phyloP scores from a whole-genome alignment of 2,113 vertebrate genomes.

The Albula goreensis region DNA sequence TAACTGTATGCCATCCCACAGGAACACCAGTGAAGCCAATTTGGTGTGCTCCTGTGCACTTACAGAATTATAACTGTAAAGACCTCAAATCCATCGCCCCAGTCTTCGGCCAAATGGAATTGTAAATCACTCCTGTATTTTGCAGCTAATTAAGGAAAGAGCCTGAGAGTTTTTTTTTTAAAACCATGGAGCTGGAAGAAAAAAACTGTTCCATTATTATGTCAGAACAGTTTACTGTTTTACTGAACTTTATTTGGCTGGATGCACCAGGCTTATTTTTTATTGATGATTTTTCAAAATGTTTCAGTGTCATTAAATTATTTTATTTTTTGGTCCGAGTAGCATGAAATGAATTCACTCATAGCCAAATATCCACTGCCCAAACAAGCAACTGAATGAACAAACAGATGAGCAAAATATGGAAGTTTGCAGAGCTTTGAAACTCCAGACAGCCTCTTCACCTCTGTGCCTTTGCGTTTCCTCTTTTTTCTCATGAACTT shows the following conservation, averaged over 20 bases:
- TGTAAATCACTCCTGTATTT: constrained; percentile 63
- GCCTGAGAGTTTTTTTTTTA: constrained; percentile 46
- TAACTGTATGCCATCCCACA: constrained; percentile 49
- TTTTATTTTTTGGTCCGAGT: constrained; percentile 41
- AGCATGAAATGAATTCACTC: constrained; percentile 39
- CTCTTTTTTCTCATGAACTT: not conserved
- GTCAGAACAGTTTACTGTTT: constrained; percentile 60
- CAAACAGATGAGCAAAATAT: not conserved
- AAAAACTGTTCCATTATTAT: constrained; percentile 61
- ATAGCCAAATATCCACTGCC: not conserved
- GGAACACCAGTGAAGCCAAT: constrained; percentile 56
- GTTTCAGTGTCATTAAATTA: constrained; percentile 48
- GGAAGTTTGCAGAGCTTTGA: not conserved
- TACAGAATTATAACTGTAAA: constrained; percentile 59
- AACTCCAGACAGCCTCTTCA: not conserved
- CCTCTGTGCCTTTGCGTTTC: not conserved
- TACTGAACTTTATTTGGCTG: constrained; percentile 36
- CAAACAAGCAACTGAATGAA: not conserved
- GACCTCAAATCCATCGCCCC: constrained; percentile 56
- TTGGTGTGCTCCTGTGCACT: constrained; percentile 52
- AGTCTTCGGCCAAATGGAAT: constrained; percentile 57
- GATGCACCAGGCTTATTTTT: constrained; percentile 36
- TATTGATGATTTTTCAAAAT: constrained; percentile 43
- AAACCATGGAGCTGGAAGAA: constrained; percentile 48
- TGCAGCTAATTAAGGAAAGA: constrained; percentile 64